phyloP scores from a whole-genome alignment of 2,113 vertebrate species.

The Xiphophorus maculatus region DNA sequence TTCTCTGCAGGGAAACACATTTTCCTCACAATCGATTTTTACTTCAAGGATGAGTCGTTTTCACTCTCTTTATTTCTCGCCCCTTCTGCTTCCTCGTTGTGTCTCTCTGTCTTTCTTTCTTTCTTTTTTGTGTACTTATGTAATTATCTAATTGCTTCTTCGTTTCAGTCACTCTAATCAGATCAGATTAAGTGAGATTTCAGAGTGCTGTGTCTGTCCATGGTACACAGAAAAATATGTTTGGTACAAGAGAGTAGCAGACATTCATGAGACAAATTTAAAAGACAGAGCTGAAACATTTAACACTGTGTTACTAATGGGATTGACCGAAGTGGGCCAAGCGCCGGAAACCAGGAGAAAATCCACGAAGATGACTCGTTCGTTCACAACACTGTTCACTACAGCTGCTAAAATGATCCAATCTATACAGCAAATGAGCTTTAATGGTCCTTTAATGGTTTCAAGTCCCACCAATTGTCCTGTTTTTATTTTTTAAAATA shows the following conservation, averaged over 20 bases:
- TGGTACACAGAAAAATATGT: background rate
- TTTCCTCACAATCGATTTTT: conserved; percentile 62
- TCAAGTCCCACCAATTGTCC: background rate
- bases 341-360: conserved; percentile 11
- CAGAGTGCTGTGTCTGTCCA: background rate
- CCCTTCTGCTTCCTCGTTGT: background rate
- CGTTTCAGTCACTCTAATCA: conserved; percentile 23
- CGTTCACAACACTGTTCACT: background rate
- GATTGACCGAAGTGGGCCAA: conserved; percentile 14
- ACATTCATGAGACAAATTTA: conserved; percentile 11
- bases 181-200: conserved; percentile 31
- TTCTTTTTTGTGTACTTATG: conserved; percentile 2
- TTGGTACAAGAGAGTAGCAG: background rate
- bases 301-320: conserved; percentile 13
- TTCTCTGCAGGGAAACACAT: conserved; percentile 46
- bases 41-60: conserved; percentile 61
- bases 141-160: conserved; percentile 31
- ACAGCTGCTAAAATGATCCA: background rate
- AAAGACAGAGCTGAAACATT: conserved; percentile 13
- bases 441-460: too few relatives aligned
- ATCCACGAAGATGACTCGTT: background rate
- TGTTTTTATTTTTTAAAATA: background rate
- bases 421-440: too few relatives aligned
- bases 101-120: background rate
- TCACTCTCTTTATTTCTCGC: background rate